Conservation (phyloP, 2,113 vertebrate species). For the Neolamprologus longior region DNA sequence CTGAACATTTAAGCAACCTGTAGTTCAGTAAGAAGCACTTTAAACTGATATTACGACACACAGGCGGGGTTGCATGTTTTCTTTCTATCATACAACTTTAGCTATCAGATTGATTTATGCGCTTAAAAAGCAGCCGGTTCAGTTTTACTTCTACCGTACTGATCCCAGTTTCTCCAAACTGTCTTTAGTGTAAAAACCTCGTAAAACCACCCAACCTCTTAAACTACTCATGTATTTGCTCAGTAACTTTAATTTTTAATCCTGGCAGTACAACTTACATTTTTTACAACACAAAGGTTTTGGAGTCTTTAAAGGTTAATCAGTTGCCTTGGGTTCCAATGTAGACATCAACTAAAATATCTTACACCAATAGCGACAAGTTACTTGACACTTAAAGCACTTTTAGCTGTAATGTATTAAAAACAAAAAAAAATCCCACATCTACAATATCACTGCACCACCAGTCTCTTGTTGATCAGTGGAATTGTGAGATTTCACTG, state of each 20-base stretch:
- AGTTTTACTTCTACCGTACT: not conserved
- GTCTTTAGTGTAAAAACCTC: not conserved
- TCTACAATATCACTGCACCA: not conserved
- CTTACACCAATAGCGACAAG: not conserved
- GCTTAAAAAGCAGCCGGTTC: not conserved
- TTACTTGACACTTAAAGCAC: not conserved
- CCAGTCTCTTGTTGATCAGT: not conserved
- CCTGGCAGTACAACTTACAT: not conserved
- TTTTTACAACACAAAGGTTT: not conserved
- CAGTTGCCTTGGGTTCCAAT: not conserved
- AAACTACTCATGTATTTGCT: not conserved
- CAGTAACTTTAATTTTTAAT: not conserved
- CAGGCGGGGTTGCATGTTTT: not conserved
- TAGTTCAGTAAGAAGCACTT: not conserved
- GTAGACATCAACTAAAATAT: not conserved
- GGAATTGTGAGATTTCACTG: not conserved
- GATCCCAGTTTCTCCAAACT: not conserved
- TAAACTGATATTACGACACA: not conserved
- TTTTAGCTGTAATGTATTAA: not conserved
- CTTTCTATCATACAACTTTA: not conserved
- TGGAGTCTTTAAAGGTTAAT: not conserved
- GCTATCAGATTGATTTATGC: not conserved
- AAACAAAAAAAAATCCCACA: not conserved
- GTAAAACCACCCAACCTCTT: not conserved
- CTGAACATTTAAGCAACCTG: not conserved